Conservation (phyloP, 1,140 invertebrate genomes). For the Akabosia matsudoensis region DNA sequence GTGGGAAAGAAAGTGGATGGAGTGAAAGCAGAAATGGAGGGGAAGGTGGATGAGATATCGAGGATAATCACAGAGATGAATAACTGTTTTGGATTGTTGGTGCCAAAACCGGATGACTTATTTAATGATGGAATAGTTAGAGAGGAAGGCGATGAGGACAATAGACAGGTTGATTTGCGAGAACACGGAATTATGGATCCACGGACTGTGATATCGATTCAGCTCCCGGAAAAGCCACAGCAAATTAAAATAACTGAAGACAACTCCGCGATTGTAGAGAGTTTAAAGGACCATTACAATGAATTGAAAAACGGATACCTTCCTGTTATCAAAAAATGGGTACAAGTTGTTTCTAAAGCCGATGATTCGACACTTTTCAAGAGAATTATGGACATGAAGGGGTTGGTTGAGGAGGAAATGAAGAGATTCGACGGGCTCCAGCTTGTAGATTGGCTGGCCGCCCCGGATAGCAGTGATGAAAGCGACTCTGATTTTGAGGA, state of each 20-base stretch:
- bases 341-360: slow-evolving; percentile 47
- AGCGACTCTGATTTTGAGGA: slow-evolving; percentile 52
- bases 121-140: slow-evolving; percentile 37
- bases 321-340: slow-evolving; percentile 49
- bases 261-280: slow-evolving; percentile 49
- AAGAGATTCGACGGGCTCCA: slow-evolving; percentile 42
- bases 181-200: slow-evolving; percentile 46
- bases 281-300: slow-evolving; percentile 46
- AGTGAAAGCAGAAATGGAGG: slow-evolving; percentile 46
- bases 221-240: background rate
- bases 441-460: slow-evolving; percentile 17
- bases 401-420: slow-evolving; percentile 38
- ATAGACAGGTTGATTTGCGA: slow-evolving; percentile 38
- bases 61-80: slow-evolving; percentile 47
- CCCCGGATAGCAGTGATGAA: slow-evolving; percentile 27
- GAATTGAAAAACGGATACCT: slow-evolving; percentile 48
- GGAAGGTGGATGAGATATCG: slow-evolving; percentile 48
- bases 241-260: slow-evolving; percentile 46
- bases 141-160: slow-evolving; percentile 29
- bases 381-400: slow-evolving; percentile 42
- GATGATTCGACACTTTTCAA: slow-evolving; percentile 32
- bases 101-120: slow-evolving; percentile 50
- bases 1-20: slow-evolving; percentile 43
- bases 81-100: slow-evolving; percentile 48
- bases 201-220: slow-evolving; percentile 35